Conservation (phyloP, 2,888 invertebrate genomes). For the Cerceris ruficornis region DNA sequence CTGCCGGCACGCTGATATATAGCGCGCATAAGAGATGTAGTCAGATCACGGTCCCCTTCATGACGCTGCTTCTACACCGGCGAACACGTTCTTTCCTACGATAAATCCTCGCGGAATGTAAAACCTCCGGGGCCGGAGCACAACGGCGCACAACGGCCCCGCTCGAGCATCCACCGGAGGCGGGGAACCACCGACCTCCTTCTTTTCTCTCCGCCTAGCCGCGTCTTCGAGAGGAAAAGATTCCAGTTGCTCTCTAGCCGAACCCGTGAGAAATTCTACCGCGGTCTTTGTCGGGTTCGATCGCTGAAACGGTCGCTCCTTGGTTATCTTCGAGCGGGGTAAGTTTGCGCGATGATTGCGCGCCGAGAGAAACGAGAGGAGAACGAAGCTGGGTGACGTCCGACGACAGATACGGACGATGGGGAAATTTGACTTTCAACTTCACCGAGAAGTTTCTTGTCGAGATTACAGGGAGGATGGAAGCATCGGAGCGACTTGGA, state of each 20-base stretch:
- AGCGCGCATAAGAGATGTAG: conserved; percentile 77
- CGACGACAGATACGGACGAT: neutral
- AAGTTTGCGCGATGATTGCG: too few relatives aligned
- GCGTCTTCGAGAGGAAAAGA: conserved; percentile 10
- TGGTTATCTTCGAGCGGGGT: neutral
- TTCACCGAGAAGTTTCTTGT: too few relatives aligned
- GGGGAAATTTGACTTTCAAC: too few relatives aligned
- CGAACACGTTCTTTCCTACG: conserved; percentile 78
- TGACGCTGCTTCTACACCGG: conserved; percentile 77
- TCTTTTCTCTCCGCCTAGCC: conserved; percentile 6
- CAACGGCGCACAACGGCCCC: conserved; percentile 8
- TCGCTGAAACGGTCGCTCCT: neutral
- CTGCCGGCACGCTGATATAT: conserved; percentile 73
- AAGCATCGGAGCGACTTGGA: conserved; percentile 1
- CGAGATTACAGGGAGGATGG: too few relatives aligned
- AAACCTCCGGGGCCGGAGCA: conserved; percentile 66
- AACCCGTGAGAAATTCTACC: conserved; percentile 52
- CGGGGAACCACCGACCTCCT: conserved; percentile 13
- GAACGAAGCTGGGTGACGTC: too few relatives aligned
- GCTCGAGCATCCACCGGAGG: conserved; percentile 36
- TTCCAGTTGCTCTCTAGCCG: conserved; percentile 24
- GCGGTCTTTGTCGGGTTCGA: conserved; percentile 14
- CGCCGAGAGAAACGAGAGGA: too few relatives aligned
- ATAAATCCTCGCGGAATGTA: conserved; percentile 78
- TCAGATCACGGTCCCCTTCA: conserved; percentile 77